Evolutionary conservation across 2,888 invertebrate species (phyloP).

Genomic region (Drosophila mimica): DNA sequence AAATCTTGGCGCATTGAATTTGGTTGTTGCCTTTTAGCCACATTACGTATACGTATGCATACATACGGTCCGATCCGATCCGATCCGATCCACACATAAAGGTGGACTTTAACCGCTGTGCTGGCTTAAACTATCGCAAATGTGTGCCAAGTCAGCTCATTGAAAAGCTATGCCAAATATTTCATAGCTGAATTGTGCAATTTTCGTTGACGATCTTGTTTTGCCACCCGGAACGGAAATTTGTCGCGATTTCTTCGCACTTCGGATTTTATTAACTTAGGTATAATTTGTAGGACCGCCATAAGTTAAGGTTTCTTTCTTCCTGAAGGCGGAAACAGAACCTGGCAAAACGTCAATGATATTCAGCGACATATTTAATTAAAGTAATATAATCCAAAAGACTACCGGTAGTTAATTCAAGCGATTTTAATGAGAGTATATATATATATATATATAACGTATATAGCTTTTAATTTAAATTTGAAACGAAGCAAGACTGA

Average conservation of each 20-base stretch:
- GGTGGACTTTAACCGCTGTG: neutral
- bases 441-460: too few relatives aligned
- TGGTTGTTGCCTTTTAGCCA: constrained; percentile 29
- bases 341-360: constrained; percentile 2
- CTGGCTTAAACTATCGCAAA: constrained; percentile 41
- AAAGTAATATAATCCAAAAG: constrained; percentile 3
- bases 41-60: constrained; percentile 66
- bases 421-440: constrained; percentile 40
- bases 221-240: constrained; percentile 22
- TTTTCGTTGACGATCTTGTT: constrained; percentile 40
- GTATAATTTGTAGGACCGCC: constrained; percentile 18
- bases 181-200: constrained; percentile 22
- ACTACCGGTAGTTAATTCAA: constrained; percentile 38
- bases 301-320: constrained; percentile 6
- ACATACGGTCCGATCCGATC: neutral
- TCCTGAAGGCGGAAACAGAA: constrained; percentile 22
- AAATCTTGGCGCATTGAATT: constrained; percentile 54
- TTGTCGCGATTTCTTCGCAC: constrained; percentile 21
- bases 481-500: constrained; percentile 42
- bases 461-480: constrained; percentile 24
- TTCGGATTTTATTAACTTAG: constrained; percentile 5
- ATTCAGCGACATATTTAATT: constrained; percentile 25
- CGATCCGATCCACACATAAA: neutral
- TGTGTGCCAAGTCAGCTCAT: constrained; percentile 61
- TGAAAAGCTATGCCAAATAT: constrained; percentile 25